A percentile compares a stretch with the other conserved stretches of the same genome.
Conservation (phyloP, 2,888 invertebrate genomes). For the Cristatella mucedo region DNA sequence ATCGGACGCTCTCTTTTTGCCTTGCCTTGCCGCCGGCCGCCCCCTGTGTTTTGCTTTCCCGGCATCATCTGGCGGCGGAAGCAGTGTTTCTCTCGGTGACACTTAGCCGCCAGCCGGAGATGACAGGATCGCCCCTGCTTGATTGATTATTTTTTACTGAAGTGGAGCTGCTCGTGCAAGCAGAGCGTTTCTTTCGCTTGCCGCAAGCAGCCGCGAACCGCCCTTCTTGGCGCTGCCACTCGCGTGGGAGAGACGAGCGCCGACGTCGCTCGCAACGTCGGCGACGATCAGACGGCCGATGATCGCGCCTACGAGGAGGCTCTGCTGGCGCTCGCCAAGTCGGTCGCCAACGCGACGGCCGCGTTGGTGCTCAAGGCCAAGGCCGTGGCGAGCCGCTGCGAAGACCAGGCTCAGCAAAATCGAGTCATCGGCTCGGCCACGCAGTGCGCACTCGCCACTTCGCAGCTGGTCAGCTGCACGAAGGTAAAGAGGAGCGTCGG, state of each 20-base stretch:
- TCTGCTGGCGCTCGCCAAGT: constrained; percentile 79
- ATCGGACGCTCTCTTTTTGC: too few species aligned
- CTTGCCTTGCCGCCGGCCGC: too few species aligned
- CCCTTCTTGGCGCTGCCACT: constrained; percentile 77
- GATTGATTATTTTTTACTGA: too few species aligned
- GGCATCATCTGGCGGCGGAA: too few species aligned
- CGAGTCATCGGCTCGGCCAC: constrained; percentile 85
- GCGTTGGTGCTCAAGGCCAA: constrained; percentile 87
- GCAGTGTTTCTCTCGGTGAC: too few species aligned
- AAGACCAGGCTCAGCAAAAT: constrained; percentile 64
- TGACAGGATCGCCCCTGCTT: too few species aligned
- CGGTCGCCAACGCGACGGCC: constrained; percentile 93
- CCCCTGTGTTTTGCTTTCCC: too few species aligned
- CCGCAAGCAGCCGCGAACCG: constrained; percentile 7
- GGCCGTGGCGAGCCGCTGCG: constrained; percentile 72
- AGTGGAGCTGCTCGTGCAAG: too few species aligned
- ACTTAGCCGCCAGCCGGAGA: too few species aligned
- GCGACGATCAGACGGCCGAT: constrained; percentile 50
- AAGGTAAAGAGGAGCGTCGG: too few species aligned
- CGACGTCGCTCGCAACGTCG: constrained; percentile 63
- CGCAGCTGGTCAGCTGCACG: constrained; percentile 89
- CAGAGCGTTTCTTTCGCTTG: too few species aligned
- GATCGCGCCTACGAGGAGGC: constrained; percentile 51
- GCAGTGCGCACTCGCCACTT: constrained; percentile 87
- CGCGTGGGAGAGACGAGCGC: constrained; percentile 91